Percentiles rank a stretch among this genome's conserved stretches.
phyloP scores from a whole-genome alignment of 35 echinoderm and acorn worm genomes.

The Anneissia japonica region DNA sequence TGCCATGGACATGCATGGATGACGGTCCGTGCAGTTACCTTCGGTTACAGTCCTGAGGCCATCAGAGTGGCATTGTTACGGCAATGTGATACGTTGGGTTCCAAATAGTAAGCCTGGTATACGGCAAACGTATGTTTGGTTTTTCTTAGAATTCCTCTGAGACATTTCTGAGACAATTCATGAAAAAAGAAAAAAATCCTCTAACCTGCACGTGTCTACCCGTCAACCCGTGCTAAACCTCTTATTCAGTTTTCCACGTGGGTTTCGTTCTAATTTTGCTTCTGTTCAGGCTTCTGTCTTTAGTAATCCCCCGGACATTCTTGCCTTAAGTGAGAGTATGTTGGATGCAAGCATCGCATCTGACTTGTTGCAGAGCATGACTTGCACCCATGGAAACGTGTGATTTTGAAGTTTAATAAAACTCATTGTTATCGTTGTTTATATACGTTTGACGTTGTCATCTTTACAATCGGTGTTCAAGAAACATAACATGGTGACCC shows the following conservation, averaged over 20 bases:
- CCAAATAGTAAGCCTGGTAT: not conserved
- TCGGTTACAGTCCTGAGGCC: conserved; percentile 9
- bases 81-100: not conserved
- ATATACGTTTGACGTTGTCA: too few relatives aligned
- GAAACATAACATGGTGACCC: not conserved
- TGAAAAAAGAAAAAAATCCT: not conserved
- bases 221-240: not conserved
- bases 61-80: conserved; percentile 8
- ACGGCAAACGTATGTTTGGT: not conserved
- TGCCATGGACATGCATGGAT: conserved; percentile 21
- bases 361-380: not conserved
- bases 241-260: not conserved
- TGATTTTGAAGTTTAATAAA: too few relatives aligned
- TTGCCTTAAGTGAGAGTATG: not conserved
- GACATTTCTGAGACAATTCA: not conserved
- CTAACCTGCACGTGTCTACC: not conserved
- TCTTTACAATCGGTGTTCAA: too few relatives aligned
- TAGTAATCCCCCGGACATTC: not conserved
- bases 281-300: conserved; percentile 11
- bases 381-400: too few relatives aligned
- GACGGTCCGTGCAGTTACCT: not conserved
- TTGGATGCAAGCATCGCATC: not conserved
- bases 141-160: not conserved
- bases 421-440: too few relatives aligned
- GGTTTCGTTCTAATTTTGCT: conserved; percentile 12